Base-by-base conservation (phyloP, 2,113 vertebrate species). In the Siniperca chuatsi region DNA sequence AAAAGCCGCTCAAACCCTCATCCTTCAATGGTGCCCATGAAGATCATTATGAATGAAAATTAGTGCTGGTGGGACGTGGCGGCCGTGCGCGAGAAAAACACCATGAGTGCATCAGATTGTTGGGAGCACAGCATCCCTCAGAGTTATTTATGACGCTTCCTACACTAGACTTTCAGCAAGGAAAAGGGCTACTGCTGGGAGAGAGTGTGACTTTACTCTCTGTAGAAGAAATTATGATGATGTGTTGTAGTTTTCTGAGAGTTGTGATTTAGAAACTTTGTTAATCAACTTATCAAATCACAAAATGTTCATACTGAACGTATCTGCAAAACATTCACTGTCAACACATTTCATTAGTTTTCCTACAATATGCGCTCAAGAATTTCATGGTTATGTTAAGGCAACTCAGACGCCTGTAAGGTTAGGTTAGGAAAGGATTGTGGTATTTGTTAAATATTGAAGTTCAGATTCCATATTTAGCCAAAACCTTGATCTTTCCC, bases 31-130 rank as follows among this genome's bases (percentile, higher is more conserved):
- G 69, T 74, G 54, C 82, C 90, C 90, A 90, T 91, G 93, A 92
- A 94, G 91, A 94, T 93, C 89, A 90, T 90, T 91, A 89, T 91
- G 91, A 91, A 89, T 80, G 86, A 84, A 89, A 90, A 94, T 94
- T 89, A 86, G 91, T 75, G 84, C 90, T 40, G 78, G 72, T 90
- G 90, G 90, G 89, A 92, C 46, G 50, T 23, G 25, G 61, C 16
- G 57, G 58, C 23, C 46, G 82, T 35, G 40, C 15, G 25, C 23
- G 33, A 65, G 65, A 67, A 78, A 87, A 91, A 29, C 29, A 29
- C 29, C 29, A 29, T 29, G 29, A 29, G 29, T 29, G 29, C 29
- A 29, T 29, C 29, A 29, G 29, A 29, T 29, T 29, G 29, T 29
- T 29, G 29, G 29, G 29, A 29, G 29, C 29, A 29, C 29, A 29